These are phyloP conservation scores for Mastomys natalensis DNA, from an alignment of 2,113 vertebrate species.

Conservation along the genomic window DNA sequence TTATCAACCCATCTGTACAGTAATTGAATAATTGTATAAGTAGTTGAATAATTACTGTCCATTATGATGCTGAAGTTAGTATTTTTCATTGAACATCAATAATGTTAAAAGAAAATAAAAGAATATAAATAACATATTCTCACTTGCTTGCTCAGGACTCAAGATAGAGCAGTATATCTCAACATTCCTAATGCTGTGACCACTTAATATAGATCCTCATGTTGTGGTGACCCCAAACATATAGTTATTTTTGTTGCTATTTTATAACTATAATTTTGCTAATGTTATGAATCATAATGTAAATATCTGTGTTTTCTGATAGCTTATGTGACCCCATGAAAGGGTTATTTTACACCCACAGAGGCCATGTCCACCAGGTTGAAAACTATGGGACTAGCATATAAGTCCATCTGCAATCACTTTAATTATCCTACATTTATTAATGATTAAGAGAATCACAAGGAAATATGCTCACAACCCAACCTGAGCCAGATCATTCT, in stretches of 20 bases:
- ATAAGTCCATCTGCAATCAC: neutral
- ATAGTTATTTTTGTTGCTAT: neutral
- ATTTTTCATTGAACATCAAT: neutral
- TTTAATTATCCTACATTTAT: neutral
- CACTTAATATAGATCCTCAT: neutral
- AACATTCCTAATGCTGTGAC: neutral
- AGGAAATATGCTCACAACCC: neutral
- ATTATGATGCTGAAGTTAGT: neutral
- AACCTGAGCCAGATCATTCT: neutral
- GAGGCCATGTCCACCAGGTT: neutral
- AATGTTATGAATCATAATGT: neutral
- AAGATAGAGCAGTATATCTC: neutral
- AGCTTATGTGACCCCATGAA: neutral
- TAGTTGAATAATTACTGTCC: neutral
- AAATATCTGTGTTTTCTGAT: neutral
- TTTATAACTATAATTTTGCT: neutral
- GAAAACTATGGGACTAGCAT: neutral
- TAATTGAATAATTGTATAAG: neutral
- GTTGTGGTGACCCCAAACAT: neutral
- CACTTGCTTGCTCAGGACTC: neutral
- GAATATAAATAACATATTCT: neutral
- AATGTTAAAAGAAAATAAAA: neutral
- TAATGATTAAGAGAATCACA: neutral
- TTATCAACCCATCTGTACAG: neutral
- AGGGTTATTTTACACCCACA: neutral